Evolutionary conservation across 2,797 vertebrate genomes (phyloP).

Genomic region (Malurus leucopterus): DNA sequence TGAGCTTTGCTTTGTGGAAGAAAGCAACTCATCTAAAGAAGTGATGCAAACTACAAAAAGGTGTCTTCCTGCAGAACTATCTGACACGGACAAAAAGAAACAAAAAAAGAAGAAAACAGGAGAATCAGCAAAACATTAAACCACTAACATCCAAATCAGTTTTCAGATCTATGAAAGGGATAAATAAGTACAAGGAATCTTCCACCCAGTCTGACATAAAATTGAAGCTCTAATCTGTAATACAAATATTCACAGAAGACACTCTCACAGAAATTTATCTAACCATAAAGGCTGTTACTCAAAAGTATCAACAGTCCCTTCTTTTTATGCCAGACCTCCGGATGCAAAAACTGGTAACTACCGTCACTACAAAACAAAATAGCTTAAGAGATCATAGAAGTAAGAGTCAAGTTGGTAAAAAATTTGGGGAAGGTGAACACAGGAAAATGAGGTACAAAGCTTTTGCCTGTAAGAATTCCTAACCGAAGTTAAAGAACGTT

Average conservation of each 20-base stretch:
- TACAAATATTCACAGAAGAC: neutral
- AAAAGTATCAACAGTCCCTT: neutral
- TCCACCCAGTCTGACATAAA: neutral
- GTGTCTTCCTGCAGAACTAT: neutral
- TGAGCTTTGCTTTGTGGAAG: neutral
- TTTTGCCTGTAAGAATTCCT: neutral
- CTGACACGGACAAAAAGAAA: neutral
- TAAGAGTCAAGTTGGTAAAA: neutral
- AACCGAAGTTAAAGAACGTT: neutral
- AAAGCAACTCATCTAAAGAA: neutral
- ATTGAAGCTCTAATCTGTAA: neutral
- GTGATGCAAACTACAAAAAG: neutral
- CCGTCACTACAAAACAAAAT: neutral
- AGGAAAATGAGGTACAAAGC: neutral
- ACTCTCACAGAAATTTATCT: neutral
- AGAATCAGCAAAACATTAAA: neutral
- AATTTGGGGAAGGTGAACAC: neutral
- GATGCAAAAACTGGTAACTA: neutral
- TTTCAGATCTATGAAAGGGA: neutral
- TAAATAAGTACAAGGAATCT: neutral
- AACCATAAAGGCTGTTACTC: neutral
- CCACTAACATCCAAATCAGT: neutral
- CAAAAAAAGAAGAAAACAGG: rapidly evolving
- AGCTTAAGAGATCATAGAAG: neutral
- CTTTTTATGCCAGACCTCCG: neutral